phyloP scores from a whole-genome alignment of 2,888 invertebrate genomes.

The Brachyopa scutellaris region DNA sequence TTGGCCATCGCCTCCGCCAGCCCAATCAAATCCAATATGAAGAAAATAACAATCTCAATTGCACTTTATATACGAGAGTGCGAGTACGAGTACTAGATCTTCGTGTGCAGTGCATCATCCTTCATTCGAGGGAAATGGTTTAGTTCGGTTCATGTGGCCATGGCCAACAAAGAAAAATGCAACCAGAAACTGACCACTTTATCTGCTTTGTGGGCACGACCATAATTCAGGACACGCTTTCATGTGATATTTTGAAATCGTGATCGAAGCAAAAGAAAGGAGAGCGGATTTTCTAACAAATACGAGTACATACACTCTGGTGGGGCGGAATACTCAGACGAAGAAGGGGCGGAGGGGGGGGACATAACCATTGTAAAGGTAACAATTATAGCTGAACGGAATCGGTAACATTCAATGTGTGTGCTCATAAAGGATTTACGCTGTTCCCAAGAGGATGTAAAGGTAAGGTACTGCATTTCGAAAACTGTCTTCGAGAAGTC shows the following conservation, averaged over 20 bases:
- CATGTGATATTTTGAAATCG: slow-evolving; percentile 64
- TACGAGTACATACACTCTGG: slow-evolving; percentile 19
- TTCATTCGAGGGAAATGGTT: not conserved
- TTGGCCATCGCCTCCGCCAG: not conserved
- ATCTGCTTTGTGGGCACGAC: slow-evolving; percentile 63
- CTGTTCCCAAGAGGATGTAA: slow-evolving; percentile 23
- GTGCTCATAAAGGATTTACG: slow-evolving; percentile 56
- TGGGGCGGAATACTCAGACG: slow-evolving; percentile 3
- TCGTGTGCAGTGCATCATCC: slow-evolving; percentile 43
- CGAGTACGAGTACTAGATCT: too few species aligned
- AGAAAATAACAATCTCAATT: slow-evolving; percentile 60
- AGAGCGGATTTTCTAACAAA: slow-evolving; percentile 41
- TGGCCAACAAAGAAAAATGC: slow-evolving; percentile 50
- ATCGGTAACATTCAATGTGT: slow-evolving; percentile 22
- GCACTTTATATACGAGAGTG: not conserved
- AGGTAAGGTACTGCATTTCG: slow-evolving; percentile 46
- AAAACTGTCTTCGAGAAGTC: slow-evolving; percentile 48
- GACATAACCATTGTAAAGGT: slow-evolving; percentile 41
- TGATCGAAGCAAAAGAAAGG: slow-evolving; percentile 48
- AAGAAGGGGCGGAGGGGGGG: not conserved
- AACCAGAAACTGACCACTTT: slow-evolving; percentile 59
- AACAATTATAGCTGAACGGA: slow-evolving; percentile 60
- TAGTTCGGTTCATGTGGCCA: slow-evolving; percentile 38
- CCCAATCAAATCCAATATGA: slow-evolving; percentile 14
- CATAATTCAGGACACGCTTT: slow-evolving; percentile 71